Conservation (phyloP, 2,797 vertebrate genomes). For the Anguilla marmorata region DNA sequence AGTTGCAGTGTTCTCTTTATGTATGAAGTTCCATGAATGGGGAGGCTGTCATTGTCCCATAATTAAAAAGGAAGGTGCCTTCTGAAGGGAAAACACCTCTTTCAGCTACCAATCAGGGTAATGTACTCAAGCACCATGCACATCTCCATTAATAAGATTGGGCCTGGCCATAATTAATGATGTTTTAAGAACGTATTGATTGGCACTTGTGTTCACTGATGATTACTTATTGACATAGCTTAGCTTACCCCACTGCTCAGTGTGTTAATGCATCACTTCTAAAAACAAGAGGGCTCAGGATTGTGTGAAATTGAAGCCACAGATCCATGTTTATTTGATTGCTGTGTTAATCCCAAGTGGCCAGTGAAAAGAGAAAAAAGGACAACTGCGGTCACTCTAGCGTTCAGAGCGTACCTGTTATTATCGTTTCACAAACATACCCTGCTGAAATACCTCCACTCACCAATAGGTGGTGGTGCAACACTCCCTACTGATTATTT, state of each 20-base stretch:
- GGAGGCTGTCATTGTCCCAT: not conserved
- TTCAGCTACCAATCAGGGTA: conserved; percentile 52
- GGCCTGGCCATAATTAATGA: not conserved
- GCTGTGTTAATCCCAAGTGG: conserved; percentile 54
- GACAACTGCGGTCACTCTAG: conserved; percentile 60
- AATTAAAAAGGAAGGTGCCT: conserved; percentile 62
- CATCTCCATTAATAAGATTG: not conserved
- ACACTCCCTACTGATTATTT: conserved; percentile 24
- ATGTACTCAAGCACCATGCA: conserved; percentile 45
- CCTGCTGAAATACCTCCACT: not conserved
- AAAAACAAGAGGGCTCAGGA: conserved; percentile 40
- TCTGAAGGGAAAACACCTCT: conserved; percentile 40
- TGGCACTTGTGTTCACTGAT: conserved; percentile 14
- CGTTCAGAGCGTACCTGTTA: not conserved
- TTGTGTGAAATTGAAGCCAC: conserved; percentile 54
- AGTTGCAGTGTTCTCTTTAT: conserved; percentile 46
- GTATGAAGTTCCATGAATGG: conserved; percentile 32
- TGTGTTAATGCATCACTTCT: not conserved
- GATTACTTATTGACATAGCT: conserved; percentile 21
- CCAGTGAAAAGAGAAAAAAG: conserved; percentile 62
- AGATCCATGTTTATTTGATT: conserved; percentile 64
- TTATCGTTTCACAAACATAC: not conserved
- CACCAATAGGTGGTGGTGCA: conserved; percentile 33
- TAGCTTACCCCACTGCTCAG: not conserved
- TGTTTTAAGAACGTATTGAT: not conserved